These are phyloP conservation scores for Gila orcuttii DNA, from an alignment of 2,113 vertebrate species.

Conservation along the genomic window DNA sequence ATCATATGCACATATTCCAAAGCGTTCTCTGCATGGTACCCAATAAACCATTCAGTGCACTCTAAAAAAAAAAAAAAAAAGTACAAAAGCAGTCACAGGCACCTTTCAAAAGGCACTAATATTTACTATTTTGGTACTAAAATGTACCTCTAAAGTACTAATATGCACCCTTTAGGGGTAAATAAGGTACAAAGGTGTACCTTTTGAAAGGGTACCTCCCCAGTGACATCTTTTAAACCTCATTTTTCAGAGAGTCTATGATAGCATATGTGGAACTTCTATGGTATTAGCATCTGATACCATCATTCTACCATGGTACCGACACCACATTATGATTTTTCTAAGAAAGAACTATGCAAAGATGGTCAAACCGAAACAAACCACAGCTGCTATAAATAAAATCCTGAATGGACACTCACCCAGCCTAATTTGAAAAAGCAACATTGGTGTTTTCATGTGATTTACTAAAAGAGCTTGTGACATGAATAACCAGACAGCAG, in stretches of 20 bases:
- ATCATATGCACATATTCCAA: not conserved
- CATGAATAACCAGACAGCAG: slow-evolving; percentile 26
- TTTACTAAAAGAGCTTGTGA: not conserved
- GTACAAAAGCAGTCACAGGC: no score
- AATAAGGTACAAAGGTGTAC: no score
- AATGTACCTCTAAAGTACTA: no score
- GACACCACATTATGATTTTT: not conserved
- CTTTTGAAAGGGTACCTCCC: no score
- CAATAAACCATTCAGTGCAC: not conserved
- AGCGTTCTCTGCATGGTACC: not conserved
- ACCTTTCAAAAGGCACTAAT: no score
- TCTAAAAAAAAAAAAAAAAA: no score
- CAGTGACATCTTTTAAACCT: no score
- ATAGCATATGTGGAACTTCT: not conserved
- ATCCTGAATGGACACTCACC: not conserved
- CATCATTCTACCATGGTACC: not conserved
- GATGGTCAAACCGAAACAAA: not conserved
- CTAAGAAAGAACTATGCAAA: not conserved
- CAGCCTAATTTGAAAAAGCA: not conserved
- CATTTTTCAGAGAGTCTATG: no score
- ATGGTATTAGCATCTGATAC: not conserved
- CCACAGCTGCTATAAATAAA: not conserved
- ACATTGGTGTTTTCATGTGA: slow-evolving; percentile 15
- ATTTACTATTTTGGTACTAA: no score
- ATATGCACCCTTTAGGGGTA: no score